A percentile compares a stretch with the other conserved stretches of the same genome.
Evolutionary conservation across 92 coral and sea anemone genomes (phyloP).

Genomic region (Porites evermanni): DNA sequence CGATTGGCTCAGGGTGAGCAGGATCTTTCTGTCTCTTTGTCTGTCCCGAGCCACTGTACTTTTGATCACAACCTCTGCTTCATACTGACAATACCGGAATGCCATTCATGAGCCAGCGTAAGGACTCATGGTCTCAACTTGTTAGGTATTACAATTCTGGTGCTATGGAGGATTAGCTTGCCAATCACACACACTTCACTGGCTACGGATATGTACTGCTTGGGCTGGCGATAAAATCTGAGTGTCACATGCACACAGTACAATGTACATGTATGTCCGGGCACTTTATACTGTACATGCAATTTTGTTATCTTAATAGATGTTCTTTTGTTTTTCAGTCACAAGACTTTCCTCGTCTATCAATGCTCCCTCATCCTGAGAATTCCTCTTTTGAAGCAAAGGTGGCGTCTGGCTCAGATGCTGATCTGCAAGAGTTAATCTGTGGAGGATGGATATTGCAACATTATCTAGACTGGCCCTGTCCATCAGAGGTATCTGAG

Average conservation of each 20-base stretch:
- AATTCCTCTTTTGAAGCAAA: constrained; percentile 48
- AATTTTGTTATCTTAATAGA: neutral
- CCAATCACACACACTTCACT: neutral
- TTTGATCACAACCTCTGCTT: neutral
- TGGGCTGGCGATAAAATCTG: neutral
- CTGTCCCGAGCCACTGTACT: constrained; percentile 21
- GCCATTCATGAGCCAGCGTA: constrained; percentile 43
- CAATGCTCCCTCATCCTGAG: constrained; percentile 29
- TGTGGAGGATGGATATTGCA: constrained; percentile 93
- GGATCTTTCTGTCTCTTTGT: neutral
- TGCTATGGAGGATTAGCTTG: constrained; percentile 23
- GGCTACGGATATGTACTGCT: constrained; percentile 24
- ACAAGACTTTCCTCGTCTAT: constrained; percentile 34
- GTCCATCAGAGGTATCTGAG: constrained; percentile 81
- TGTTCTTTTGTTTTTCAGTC: neutral
- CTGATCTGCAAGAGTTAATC: constrained; percentile 79
- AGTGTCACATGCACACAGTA: no score
- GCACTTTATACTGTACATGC: neutral
- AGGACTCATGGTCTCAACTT: constrained; percentile 42
- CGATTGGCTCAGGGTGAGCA: neutral
- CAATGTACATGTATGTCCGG: no score
- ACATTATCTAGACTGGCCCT: constrained; percentile 81
- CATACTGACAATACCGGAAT: constrained; percentile 55
- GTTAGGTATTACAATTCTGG: constrained; percentile 41
- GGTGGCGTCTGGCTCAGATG: constrained; percentile 55